These are phyloP conservation scores for Formica exsecta DNA, from an alignment of 1,140 invertebrate species.

Conservation along the genomic window DNA sequence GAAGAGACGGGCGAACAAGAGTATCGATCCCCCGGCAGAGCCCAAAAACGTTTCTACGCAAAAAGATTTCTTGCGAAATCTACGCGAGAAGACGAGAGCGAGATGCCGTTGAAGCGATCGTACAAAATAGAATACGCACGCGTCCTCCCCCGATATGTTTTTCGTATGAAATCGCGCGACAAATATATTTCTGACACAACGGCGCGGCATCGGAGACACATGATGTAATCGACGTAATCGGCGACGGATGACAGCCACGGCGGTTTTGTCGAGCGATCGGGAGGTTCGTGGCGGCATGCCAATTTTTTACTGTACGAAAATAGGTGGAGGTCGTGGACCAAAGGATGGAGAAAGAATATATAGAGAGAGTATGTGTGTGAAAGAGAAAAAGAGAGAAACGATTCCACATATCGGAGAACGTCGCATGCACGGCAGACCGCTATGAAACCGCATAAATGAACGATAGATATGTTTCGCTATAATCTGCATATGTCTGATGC, in stretches of 20 bases:
- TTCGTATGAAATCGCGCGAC: slow-evolving; percentile 11
- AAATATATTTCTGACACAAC: slow-evolving; percentile 56
- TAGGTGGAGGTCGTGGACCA: slow-evolving; percentile 82
- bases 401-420: slow-evolving; percentile 60
- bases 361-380: slow-evolving; percentile 7
- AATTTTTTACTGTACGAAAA: slow-evolving; percentile 82
- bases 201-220: background rate
- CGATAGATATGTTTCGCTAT: slow-evolving; percentile 74
- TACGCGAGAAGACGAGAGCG: slow-evolving; percentile 7
- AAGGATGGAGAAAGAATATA: slow-evolving; percentile 32
- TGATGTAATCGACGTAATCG: slow-evolving; percentile 79
- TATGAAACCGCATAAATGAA: slow-evolving; percentile 78
- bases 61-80: slow-evolving; percentile 43
- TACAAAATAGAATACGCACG: slow-evolving; percentile 42
- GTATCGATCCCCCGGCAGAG: slow-evolving; percentile 30
- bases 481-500: slow-evolving; percentile 57
- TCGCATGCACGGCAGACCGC: slow-evolving; percentile 54
- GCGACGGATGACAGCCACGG: slow-evolving; percentile 67
- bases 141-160: background rate
- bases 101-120: slow-evolving; percentile 16
- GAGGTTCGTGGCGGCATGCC: slow-evolving; percentile 78
- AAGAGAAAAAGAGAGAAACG: background rate
- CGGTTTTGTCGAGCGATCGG: slow-evolving; percentile 70
- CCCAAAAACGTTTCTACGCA: slow-evolving; percentile 38
- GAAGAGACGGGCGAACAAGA: slow-evolving; percentile 6